phyloP scores from a whole-genome alignment of 1,140 invertebrate species.

The Lepidostoma basale region DNA sequence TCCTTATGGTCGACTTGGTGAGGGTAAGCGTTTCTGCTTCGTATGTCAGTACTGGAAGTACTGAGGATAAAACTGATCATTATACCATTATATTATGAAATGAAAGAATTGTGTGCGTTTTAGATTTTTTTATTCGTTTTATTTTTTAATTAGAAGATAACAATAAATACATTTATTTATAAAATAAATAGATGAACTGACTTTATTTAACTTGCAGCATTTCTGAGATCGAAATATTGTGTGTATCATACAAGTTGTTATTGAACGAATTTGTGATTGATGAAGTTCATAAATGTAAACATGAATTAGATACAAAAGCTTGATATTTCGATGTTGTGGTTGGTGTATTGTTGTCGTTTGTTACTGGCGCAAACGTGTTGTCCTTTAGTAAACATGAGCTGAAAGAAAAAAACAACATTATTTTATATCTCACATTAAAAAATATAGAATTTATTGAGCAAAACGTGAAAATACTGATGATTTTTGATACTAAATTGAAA shows the following conservation, averaged over 20 bases:
- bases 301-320: constrained; percentile 15
- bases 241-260: too few species aligned
- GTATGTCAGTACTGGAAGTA: too few species aligned
- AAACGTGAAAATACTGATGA: too few species aligned
- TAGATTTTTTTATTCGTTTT: constrained; percentile 19
- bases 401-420: constrained; percentile 14
- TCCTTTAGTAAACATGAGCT: constrained; percentile 25
- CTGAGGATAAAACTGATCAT: too few species aligned
- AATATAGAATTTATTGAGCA: too few species aligned
- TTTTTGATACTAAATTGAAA: too few species aligned
- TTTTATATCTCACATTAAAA: too few species aligned
- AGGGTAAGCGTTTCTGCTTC: too few species aligned
- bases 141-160: constrained; percentile 17
- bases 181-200: constrained; percentile 25
- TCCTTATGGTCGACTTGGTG: too few species aligned
- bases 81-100: not conserved
- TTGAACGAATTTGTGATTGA: too few species aligned
- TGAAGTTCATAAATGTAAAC: too few species aligned
- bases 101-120: not conserved
- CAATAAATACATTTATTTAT: constrained; percentile 34
- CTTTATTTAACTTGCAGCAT: constrained; percentile 13
- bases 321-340: not conserved
- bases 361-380: not conserved
- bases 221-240: constrained; percentile 16
- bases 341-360: not conserved